A percentile compares a stretch with the other conserved stretches of the same genome.
Conservation (phyloP, 2,888 invertebrate species). For the Eumacrocentrus americanus region DNA sequence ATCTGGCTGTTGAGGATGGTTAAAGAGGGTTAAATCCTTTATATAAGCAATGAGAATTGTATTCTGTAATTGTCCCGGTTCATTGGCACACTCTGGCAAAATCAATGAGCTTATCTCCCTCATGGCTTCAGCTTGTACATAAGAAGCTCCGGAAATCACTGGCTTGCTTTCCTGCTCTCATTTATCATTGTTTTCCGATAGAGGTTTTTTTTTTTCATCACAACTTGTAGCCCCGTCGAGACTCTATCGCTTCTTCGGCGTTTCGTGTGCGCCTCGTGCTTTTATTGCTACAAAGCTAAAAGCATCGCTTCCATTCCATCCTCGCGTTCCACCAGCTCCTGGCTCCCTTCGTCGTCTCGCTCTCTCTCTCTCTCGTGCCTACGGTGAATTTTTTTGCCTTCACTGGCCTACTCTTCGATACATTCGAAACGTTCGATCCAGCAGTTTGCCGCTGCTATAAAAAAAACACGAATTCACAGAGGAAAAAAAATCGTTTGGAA, state of each 20-base stretch:
- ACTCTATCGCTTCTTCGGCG: background rate
- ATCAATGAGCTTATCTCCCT: background rate
- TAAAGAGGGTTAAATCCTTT: too few relatives aligned
- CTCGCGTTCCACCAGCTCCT: background rate
- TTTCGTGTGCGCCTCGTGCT: background rate
- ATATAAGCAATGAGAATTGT: too few relatives aligned
- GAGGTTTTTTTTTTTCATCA: slow-evolving; percentile 2
- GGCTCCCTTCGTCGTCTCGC: background rate
- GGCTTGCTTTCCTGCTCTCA: background rate
- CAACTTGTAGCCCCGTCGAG: slow-evolving; percentile 6
- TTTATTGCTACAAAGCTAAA: slow-evolving; percentile 6
- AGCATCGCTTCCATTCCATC: slow-evolving; percentile 6
- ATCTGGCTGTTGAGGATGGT: too few relatives aligned
- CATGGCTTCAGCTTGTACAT: background rate
- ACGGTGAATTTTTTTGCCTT: background rate
- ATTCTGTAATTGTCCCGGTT: too few relatives aligned
- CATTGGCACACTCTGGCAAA: too few relatives aligned
- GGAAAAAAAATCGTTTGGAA: background rate
- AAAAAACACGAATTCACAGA: background rate
- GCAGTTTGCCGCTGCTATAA: background rate
- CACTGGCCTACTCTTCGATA: background rate
- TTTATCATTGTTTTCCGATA: background rate
- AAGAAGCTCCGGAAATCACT: background rate
- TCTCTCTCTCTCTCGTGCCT: background rate
- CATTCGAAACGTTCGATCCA: background rate